Conservation (phyloP, 1,140 invertebrate species). For the Oedothorax gibbosus region DNA sequence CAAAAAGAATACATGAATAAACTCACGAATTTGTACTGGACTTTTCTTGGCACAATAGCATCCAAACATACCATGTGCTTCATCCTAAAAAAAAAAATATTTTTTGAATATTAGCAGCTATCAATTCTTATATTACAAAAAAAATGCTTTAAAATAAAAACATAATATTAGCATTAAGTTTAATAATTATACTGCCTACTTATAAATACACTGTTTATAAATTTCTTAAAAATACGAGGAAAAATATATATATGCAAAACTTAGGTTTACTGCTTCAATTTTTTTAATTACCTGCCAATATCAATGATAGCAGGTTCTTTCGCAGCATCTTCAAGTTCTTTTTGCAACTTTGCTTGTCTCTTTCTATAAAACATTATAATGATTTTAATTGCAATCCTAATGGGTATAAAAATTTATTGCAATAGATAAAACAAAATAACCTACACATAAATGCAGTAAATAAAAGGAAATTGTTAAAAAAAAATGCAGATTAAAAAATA, state of each 20-base stretch:
- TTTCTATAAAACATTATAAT: constrained; percentile 78
- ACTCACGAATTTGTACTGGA: constrained; percentile 82
- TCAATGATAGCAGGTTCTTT: constrained; percentile 74
- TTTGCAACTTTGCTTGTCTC: constrained; percentile 85
- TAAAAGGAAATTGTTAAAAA: too few species aligned
- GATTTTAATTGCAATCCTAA: too few species aligned
- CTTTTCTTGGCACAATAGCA: constrained; percentile 74
- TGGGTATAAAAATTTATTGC: neutral
- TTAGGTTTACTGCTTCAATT: neutral
- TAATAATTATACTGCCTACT: too few species aligned
- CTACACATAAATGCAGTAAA: too few species aligned
- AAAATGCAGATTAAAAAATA: too few species aligned
- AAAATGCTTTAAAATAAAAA: too few species aligned
- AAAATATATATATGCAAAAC: neutral
- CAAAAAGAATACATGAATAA: constrained; percentile 14
- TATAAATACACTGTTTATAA: neutral
- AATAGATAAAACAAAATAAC: neutral
- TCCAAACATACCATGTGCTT: constrained; percentile 35
- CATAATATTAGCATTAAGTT: too few species aligned
- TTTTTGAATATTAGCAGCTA: neutral
- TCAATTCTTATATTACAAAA: too few species aligned
- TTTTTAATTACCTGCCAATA: constrained; percentile 10
- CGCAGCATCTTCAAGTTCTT: constrained; percentile 92
- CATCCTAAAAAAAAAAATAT: constrained; percentile 66
- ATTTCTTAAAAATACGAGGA: neutral